phyloP scores from a whole-genome alignment of 1,140 invertebrate species.

The Drosophila azteca region DNA sequence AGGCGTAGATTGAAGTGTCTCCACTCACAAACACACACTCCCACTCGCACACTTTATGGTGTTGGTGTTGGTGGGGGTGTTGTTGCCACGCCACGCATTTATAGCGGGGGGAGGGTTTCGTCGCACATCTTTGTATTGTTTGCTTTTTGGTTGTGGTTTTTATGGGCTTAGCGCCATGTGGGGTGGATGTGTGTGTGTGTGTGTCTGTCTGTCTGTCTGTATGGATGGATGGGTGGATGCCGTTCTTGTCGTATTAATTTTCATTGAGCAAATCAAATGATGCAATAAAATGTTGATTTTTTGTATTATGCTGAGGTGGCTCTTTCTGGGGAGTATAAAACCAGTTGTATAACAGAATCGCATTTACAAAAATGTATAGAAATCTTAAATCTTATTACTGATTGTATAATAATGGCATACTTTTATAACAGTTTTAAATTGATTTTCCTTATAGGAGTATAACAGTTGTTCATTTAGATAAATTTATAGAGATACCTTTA shows the following conservation, averaged over 20 bases:
- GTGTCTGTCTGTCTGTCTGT: slow-evolving; percentile 15
- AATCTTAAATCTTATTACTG: too few species aligned
- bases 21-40: too few species aligned
- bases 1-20: slow-evolving; percentile 31
- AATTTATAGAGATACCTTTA: too few species aligned
- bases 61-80: too few species aligned
- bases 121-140: slow-evolving; percentile 23
- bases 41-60: slow-evolving; percentile 5
- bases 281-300: slow-evolving; percentile 52
- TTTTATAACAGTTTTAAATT: too few species aligned
- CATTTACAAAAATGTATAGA: too few species aligned
- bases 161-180: slow-evolving; percentile 49
- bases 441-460: too few species aligned
- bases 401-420: too few species aligned
- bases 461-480: too few species aligned
- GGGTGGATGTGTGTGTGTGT: slow-evolving; percentile 25
- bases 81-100: not conserved
- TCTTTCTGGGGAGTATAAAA: not conserved
- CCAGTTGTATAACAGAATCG: too few species aligned
- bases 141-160: slow-evolving; percentile 31
- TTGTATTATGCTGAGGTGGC: slow-evolving; percentile 1
- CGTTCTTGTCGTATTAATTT: slow-evolving; percentile 50
- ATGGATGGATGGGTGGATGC: not conserved
- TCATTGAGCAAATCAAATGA: slow-evolving; percentile 54
- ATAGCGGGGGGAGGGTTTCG: not conserved